Evolutionary conservation across 2,797 vertebrate genomes (phyloP), one percentile per base, ranked within the genome.

Genomic region (Anas flavirostris): DNA sequence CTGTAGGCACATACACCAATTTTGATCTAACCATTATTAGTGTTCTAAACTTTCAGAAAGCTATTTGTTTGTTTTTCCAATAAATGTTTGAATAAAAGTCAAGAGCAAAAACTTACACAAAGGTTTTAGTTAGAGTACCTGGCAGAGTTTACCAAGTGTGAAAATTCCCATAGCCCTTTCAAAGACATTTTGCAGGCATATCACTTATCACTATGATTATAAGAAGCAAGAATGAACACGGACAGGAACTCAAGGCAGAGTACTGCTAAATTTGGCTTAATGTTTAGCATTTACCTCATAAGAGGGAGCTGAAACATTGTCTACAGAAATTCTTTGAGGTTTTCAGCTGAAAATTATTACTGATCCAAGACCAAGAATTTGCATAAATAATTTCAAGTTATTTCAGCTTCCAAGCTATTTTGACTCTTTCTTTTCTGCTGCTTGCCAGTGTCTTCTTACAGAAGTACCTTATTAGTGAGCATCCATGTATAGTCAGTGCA

Each of bases 311-410:
- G 25, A 90, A 96, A 68, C 33, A 84, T 55, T 2, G 1, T 13
- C 12, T 94, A 43, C 48, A 91, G 52, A 88, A 94, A 79, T 69
- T 73, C 73, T 62, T 90, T 78, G 59, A 90, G 41, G 29, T 63
- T 63, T 91, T 86, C 46, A 59, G 56, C 35, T 83, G 55, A 82
- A 75, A 87, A 80, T 67, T 88, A 55, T 55, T 83, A 68, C 26
- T 86, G 39, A 68, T 82, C 53, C 68, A 48, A 92, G 35, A 75
- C 29, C 62, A 53, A 90, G 33, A 79, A 23, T 66, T 83, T 90
- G 77, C 66, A 69, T 81, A 84, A 93, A 82, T 82, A 76, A 90
- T 79, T 86, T 53, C 10, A 73, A 90, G 23, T 81, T 0, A 79
- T 90, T 91, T 90, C 43, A 90, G 43, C 63, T 43, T 74, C 53